These are phyloP conservation scores for Cercopithecus mona DNA, from an alignment of 2,113 vertebrate species.

Conservation along the genomic window DNA sequence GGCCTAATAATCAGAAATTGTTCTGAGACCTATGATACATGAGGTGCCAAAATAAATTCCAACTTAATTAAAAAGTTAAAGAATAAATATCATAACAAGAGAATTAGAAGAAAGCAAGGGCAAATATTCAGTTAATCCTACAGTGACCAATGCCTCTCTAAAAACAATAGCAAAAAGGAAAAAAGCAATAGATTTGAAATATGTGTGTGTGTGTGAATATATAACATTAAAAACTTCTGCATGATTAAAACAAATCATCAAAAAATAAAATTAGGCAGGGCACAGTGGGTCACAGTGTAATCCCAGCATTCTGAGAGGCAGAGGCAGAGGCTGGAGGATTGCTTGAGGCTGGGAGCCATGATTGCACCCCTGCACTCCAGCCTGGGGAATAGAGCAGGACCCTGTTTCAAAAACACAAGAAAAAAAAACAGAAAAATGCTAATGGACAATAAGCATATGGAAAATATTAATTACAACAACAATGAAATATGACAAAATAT, in stretches of 20 bases:
- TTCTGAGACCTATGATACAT: not conserved
- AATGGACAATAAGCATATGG: not conserved
- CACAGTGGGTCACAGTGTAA: not conserved
- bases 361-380: no score
- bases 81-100: slow-evolving; percentile 13
- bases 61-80: slow-evolving; percentile 21
- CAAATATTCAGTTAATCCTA: not conserved
- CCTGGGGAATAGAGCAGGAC: not conserved
- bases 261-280: not conserved
- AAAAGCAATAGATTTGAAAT: not conserved
- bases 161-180: not conserved
- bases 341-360: not conserved
- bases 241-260: not conserved
- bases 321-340: not conserved
- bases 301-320: not conserved
- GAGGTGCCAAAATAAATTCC: slow-evolving; percentile 19
- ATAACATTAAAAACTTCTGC: not conserved
- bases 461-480: slow-evolving; percentile 1
- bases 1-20: not conserved
- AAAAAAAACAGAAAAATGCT: not conserved
- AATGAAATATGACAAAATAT: not conserved
- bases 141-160: not conserved
- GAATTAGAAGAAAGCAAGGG: not conserved
- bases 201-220: not conserved
- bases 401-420: not conserved